Evolutionary conservation across 2,113 vertebrate genomes (phyloP).

Genomic region (Oreotragus oreotragus): DNA sequence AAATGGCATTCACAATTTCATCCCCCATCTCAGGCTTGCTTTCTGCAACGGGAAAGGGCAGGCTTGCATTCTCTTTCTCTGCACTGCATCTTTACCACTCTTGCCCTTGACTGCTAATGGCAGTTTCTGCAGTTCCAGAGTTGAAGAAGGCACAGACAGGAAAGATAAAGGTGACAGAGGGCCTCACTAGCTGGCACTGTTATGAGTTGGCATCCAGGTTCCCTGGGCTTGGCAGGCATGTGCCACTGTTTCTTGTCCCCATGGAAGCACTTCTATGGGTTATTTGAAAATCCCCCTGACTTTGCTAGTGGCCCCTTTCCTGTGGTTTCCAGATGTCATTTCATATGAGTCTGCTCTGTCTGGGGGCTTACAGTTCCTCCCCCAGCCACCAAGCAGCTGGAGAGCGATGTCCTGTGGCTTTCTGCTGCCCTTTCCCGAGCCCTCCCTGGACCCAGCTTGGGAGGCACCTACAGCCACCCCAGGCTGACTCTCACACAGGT

Average conservation of each 20-base stretch:
- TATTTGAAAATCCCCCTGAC: neutral
- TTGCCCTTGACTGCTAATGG: neutral
- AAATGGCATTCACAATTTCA: neutral
- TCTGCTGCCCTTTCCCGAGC: neutral
- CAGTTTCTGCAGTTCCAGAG: neutral
- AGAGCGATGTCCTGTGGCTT: fast-evolving
- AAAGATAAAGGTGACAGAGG: neutral
- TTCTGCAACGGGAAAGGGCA: neutral
- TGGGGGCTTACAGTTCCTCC: neutral
- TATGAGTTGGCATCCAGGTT: neutral
- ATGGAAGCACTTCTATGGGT: neutral
- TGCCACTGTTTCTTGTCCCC: neutral
- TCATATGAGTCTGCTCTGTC: neutral
- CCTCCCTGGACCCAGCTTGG: neutral
- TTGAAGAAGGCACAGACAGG: neutral
- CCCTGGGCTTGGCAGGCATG: too few relatives aligned
- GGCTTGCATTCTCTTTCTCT: neutral
- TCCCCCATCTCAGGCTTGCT: neutral
- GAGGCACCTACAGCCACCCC: neutral
- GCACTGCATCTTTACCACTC: neutral
- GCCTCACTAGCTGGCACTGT: neutral
- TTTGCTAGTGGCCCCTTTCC: neutral
- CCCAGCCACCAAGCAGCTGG: neutral
- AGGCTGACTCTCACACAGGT: neutral
- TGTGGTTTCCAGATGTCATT: neutral